Evolutionary conservation across 2,888 invertebrate species (phyloP).

Genomic region (Sarcophaga carnaria): DNA sequence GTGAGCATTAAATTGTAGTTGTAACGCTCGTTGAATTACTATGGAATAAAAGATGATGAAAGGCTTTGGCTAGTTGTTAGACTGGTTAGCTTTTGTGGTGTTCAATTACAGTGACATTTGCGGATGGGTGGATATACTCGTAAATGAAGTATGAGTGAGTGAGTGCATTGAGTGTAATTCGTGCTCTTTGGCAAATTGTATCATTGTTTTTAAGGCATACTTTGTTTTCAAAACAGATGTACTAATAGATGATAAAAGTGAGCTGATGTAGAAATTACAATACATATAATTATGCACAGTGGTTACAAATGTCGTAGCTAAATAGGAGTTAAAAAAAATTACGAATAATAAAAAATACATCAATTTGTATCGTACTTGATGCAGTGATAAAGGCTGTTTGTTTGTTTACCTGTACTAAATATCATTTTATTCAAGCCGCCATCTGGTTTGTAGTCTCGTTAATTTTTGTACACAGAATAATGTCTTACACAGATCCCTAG

Average conservation of each 20-base stretch:
- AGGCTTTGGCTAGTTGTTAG: constrained; percentile 48
- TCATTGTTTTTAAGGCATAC: constrained; percentile 51
- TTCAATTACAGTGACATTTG: constrained; percentile 72
- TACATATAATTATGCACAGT: too few relatives aligned
- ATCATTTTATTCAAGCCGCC: too few relatives aligned
- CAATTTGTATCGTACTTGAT: too few relatives aligned
- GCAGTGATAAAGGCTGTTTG: too few relatives aligned
- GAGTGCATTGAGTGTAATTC: constrained; percentile 17
- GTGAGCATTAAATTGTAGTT: constrained; percentile 30
- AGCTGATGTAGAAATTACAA: neutral
- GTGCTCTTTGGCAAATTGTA: constrained; percentile 57
- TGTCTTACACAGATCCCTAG: too few relatives aligned
- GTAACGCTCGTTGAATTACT: constrained; percentile 35
- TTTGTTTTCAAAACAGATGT: constrained; percentile 70
- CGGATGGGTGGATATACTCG: constrained; percentile 32
- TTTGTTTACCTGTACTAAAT: too few relatives aligned
- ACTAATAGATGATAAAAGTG: constrained; percentile 23
- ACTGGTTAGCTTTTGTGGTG: constrained; percentile 72
- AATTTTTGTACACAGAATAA: too few relatives aligned
- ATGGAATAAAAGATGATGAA: neutral
- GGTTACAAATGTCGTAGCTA: too few relatives aligned
- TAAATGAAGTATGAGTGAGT: constrained; percentile 15
- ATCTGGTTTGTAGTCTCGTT: too few relatives aligned
- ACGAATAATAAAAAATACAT: too few relatives aligned
- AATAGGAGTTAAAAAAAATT: too few relatives aligned